Evolutionary conservation across 2,888 invertebrate species (phyloP).

Genomic region (Oscheius sp.): DNA sequence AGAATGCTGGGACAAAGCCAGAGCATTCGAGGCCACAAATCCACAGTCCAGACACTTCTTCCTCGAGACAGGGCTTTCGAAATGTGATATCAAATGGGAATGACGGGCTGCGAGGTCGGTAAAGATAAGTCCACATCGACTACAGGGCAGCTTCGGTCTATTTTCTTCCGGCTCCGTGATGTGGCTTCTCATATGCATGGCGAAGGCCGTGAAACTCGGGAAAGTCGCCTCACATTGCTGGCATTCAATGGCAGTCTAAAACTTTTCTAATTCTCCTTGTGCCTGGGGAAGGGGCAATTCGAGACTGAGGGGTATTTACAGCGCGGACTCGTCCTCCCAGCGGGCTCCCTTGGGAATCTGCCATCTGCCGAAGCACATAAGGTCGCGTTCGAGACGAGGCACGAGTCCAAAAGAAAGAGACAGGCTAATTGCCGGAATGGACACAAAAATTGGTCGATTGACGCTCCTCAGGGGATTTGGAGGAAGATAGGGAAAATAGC

Average conservation of each 20-base stretch:
- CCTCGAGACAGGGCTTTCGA: constrained; percentile 41
- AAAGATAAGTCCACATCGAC: constrained; percentile 23
- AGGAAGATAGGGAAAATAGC: background rate
- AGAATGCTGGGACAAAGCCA: constrained; percentile 37
- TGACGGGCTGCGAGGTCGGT: constrained; percentile 33
- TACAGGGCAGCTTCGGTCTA: constrained; percentile 13
- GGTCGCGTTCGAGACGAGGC: background rate
- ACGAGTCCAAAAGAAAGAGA: too few relatives aligned
- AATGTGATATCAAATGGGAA: constrained; percentile 49
- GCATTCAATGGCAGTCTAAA: constrained; percentile 40
- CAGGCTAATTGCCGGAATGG: too few relatives aligned
- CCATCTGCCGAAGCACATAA: constrained; percentile 25
- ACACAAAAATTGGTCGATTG: constrained; percentile 11
- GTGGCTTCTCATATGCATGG: constrained; percentile 48
- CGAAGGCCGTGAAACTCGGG: constrained; percentile 45
- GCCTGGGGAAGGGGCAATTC: constrained; percentile 12
- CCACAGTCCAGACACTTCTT: constrained; percentile 44
- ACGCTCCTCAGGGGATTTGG: constrained; percentile 20
- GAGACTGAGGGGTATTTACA: constrained; percentile 29
- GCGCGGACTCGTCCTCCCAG: background rate
- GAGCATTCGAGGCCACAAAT: constrained; percentile 7
- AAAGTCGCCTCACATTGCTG: constrained; percentile 51
- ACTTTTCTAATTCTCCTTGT: constrained; percentile 8
- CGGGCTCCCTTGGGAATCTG: constrained; percentile 20
- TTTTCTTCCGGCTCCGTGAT: constrained; percentile 30